Evolutionary conservation across 1,140 invertebrate genomes (phyloP).

Genomic region (Drosophila jambulina): DNA sequence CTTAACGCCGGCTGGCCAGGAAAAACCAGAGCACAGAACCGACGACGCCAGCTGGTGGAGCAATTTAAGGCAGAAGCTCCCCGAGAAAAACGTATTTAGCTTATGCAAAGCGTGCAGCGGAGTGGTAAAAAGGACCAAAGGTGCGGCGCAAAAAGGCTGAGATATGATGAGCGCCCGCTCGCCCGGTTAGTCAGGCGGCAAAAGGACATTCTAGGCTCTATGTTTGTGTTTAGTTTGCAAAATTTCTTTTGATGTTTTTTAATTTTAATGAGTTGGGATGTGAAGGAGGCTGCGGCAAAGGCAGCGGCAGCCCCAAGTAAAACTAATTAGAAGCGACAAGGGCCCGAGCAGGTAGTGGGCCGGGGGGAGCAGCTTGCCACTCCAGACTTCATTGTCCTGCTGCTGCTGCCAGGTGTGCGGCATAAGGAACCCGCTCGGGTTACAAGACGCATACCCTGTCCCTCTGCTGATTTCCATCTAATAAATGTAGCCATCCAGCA

Average conservation of each 20-base stretch:
- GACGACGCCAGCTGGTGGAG: slow-evolving; percentile 53
- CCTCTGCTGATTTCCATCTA: slow-evolving; percentile 59
- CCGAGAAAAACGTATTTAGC: slow-evolving; percentile 72
- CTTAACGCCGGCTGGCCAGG: slow-evolving; percentile 65
- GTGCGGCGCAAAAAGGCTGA: slow-evolving; percentile 55
- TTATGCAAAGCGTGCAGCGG: slow-evolving; percentile 70
- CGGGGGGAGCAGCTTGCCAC: neutral
- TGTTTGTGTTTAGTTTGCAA: slow-evolving; percentile 78
- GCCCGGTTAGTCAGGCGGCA: slow-evolving; percentile 29
- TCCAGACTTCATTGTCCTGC: slow-evolving; percentile 1
- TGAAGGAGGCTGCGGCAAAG: slow-evolving; percentile 15
- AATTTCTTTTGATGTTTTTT: slow-evolving; percentile 81
- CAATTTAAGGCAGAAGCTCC: slow-evolving; percentile 70
- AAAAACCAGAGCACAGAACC: slow-evolving; percentile 31
- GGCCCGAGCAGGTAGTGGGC: neutral
- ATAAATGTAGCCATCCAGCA: slow-evolving; percentile 60
- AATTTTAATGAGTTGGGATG: slow-evolving; percentile 77
- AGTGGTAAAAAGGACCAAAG: slow-evolving; percentile 60
- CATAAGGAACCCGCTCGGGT: slow-evolving; percentile 20
- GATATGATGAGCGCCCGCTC: slow-evolving; percentile 20
- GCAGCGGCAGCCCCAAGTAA: slow-evolving; percentile 36
- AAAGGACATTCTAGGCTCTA: slow-evolving; percentile 60
- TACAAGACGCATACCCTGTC: slow-evolving; percentile 21
- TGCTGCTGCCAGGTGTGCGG: slow-evolving; percentile 5
- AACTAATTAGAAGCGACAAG: slow-evolving; percentile 71